phyloP scores from a whole-genome alignment of 92 coral and sea anemone species.

The Palythoa caribaeorum region DNA sequence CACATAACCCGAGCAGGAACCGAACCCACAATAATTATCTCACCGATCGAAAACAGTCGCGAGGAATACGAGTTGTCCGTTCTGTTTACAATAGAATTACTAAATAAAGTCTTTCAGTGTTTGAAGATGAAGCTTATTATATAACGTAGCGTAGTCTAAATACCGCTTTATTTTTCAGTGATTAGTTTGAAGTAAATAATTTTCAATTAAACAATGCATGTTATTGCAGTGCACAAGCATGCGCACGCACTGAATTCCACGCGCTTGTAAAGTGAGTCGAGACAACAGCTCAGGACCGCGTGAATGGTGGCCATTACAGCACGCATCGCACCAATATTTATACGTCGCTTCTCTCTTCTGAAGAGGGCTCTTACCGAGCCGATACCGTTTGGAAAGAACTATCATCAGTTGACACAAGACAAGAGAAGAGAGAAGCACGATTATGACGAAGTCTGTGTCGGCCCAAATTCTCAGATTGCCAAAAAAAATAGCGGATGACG shows the following conservation, averaged over 20 bases:
- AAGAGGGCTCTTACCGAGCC: too few relatives aligned
- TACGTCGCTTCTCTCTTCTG: too few relatives aligned
- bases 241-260: background rate
- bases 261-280: conserved; percentile 13
- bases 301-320: too few relatives aligned
- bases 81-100: conserved; percentile 29
- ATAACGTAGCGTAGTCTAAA: background rate
- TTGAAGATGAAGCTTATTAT: conserved; percentile 14
- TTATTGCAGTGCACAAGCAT: background rate
- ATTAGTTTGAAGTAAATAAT: background rate
- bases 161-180: background rate
- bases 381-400: too few relatives aligned
- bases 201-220: background rate
- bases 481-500: too few relatives aligned
- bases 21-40: background rate
- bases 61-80: conserved; percentile 31
- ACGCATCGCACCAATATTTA: too few relatives aligned
- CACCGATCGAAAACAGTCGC: conserved; percentile 18
- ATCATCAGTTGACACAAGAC: too few relatives aligned
- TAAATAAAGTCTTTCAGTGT: conserved; percentile 14
- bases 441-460: too few relatives aligned
- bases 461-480: too few relatives aligned
- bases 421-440: too few relatives aligned
- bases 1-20: too few relatives aligned
- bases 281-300: background rate